Percentiles rank a stretch among this genome's conserved stretches.
phyloP scores from a whole-genome alignment of 2,113 vertebrate genomes.

The Dissostichus mawsoni region DNA sequence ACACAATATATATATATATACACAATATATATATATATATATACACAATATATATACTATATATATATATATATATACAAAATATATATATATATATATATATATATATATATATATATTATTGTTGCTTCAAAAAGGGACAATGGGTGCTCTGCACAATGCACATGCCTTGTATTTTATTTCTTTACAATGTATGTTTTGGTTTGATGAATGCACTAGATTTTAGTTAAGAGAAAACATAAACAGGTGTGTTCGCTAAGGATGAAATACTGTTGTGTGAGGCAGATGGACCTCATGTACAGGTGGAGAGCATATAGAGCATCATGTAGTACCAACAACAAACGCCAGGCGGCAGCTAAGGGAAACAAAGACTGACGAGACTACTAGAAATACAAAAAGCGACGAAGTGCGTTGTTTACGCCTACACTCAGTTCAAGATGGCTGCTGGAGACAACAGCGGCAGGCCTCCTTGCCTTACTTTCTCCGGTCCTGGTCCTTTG shows the following conservation, averaged over 20 bases:
- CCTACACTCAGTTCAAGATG: slow-evolving; percentile 87
- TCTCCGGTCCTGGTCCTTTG: slow-evolving; percentile 81
- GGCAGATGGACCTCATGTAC: not conserved
- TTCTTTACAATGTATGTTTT: too few relatives aligned
- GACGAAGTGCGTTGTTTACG: slow-evolving; percentile 78
- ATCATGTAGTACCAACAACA: not conserved
- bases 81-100: not conserved
- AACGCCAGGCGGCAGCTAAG: slow-evolving; percentile 32
- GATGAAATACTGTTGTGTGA: not conserved
- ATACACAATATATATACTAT: too few relatives aligned
- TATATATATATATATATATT: not conserved
- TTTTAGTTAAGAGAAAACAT: not conserved
- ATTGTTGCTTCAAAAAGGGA: not conserved
- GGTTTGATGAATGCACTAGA: too few relatives aligned
- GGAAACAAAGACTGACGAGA: not conserved
- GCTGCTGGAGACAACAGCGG: slow-evolving; percentile 90
- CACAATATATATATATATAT: not conserved
- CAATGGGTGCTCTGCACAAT: too few relatives aligned
- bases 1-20: too few relatives aligned
- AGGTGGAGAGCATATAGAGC: not conserved
- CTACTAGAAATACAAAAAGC: slow-evolving; percentile 35
- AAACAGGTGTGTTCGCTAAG: not conserved
- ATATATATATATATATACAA: not conserved
- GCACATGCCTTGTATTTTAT: too few relatives aligned
- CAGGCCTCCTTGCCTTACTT: slow-evolving; percentile 85